These are phyloP conservation scores for Bombyx mandarina DNA, from an alignment of 1,140 invertebrate species.

Conservation along the genomic window DNA sequence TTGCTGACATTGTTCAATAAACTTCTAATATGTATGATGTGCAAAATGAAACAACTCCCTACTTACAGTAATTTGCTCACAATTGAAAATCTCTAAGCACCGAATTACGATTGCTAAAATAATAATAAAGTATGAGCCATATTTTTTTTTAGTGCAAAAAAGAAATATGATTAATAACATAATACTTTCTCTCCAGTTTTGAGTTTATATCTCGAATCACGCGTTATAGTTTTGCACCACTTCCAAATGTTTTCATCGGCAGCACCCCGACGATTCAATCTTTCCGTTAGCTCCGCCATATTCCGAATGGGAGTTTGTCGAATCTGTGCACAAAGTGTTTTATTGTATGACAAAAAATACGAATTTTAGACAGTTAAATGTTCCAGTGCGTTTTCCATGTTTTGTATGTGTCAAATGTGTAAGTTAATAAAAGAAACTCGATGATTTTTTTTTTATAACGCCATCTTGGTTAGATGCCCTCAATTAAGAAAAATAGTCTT, in stretches of 20 bases:
- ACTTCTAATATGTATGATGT: too few species aligned
- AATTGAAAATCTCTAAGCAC: too few species aligned
- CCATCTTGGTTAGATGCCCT: too few species aligned
- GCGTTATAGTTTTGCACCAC: conserved; percentile 36
- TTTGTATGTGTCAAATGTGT: not conserved
- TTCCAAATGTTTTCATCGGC: conserved; percentile 43
- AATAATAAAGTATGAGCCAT: too few species aligned
- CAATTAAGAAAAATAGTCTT: too few species aligned
- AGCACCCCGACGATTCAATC: conserved; percentile 37
- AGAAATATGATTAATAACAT: too few species aligned
- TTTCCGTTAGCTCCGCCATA: conserved; percentile 28
- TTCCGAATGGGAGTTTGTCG: conserved; percentile 32
- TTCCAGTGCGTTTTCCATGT: not conserved
- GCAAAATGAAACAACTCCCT: too few species aligned
- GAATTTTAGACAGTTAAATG: not conserved
- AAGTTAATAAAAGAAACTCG: not conserved
- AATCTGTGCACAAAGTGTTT: not conserved
- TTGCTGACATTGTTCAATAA: too few species aligned
- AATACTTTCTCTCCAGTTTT: not conserved
- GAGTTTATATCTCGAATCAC: conserved; percentile 6
- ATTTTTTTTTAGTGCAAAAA: too few species aligned
- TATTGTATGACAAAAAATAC: not conserved
- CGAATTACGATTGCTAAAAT: too few species aligned
- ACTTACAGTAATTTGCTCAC: too few species aligned
- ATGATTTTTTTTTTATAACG: not conserved